A percentile compares a stretch with the other conserved stretches of the same genome.
These are phyloP conservation scores for Anabacerthia variegaticeps DNA, from an alignment of 2,797 vertebrate species.

Conservation along the genomic window DNA sequence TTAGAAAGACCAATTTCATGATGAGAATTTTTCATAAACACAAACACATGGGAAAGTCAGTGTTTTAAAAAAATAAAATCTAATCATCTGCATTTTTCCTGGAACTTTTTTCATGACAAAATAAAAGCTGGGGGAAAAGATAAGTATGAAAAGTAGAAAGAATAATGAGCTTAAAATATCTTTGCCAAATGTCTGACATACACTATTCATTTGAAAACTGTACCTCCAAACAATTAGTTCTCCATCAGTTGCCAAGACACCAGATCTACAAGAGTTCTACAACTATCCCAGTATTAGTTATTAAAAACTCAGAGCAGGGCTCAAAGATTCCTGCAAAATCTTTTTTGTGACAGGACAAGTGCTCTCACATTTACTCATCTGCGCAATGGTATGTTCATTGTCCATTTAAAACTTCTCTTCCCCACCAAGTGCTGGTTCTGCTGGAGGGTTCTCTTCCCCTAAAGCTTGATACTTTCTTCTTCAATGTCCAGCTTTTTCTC, in stretches of 20 bases:
- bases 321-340: not conserved
- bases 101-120: not conserved
- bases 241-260: not conserved
- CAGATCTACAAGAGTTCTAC: not conserved
- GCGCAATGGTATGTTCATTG: not conserved
- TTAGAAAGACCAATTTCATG: rapidly evolving
- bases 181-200: not conserved
- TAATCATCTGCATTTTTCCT: not conserved
- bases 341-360: not conserved
- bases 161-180: not conserved
- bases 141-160: not conserved
- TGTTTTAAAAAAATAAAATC: not conserved
- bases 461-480: not conserved
- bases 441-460: not conserved
- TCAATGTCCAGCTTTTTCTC: not conserved
- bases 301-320: not conserved
- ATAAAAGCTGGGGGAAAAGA: not conserved
- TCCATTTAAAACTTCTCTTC: not conserved
- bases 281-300: not conserved
- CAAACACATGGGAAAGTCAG: not conserved
- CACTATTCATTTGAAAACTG: not conserved
- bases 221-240: not conserved
- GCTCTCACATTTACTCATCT: not conserved
- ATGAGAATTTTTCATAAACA: not conserved
- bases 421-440: not conserved